These are phyloP conservation scores for Rhinoderma darwinii DNA, from an alignment of 2,113 vertebrate genomes.

Conservation along the genomic window DNA sequence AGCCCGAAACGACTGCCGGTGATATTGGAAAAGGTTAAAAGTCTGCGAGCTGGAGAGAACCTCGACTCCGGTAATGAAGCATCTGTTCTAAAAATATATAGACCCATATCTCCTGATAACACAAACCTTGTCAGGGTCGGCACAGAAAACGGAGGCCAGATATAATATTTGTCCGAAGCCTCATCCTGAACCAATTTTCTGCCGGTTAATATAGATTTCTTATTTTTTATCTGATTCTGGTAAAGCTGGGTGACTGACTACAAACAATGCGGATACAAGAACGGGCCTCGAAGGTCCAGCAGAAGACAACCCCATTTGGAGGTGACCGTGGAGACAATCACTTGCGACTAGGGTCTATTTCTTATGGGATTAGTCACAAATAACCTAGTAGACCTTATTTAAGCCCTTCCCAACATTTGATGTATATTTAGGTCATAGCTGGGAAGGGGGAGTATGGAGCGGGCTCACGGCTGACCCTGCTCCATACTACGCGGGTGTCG, in stretches of 20 bases:
- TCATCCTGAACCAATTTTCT: constrained; percentile 3
- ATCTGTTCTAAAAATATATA: constrained; percentile 52
- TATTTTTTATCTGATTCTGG: not conserved
- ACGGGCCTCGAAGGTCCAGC: no score
- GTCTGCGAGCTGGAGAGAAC: constrained; percentile 25
- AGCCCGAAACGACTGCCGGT: constrained; percentile 45
- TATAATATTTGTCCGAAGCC: constrained; percentile 1
- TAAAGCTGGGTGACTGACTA: not conserved
- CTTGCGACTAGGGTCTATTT: no score
- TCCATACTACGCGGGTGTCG: no score
- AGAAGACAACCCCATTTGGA: no score
- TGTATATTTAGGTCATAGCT: no score
- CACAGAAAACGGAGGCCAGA: not conserved
- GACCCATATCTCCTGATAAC: not conserved
- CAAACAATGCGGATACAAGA: no score
- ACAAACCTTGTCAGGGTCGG: constrained; percentile 7
- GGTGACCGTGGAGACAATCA: no score
- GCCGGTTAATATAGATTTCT: not conserved
- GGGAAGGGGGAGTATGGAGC: no score
- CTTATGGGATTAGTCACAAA: no score
- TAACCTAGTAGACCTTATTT: no score
- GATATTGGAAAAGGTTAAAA: constrained; percentile 51
- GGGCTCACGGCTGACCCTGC: no score
- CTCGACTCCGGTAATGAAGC: constrained; percentile 50
- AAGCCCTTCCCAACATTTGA: no score